phyloP scores from a whole-genome alignment of 2,797 vertebrate genomes.

The Trichosurus vulpecula region DNA sequence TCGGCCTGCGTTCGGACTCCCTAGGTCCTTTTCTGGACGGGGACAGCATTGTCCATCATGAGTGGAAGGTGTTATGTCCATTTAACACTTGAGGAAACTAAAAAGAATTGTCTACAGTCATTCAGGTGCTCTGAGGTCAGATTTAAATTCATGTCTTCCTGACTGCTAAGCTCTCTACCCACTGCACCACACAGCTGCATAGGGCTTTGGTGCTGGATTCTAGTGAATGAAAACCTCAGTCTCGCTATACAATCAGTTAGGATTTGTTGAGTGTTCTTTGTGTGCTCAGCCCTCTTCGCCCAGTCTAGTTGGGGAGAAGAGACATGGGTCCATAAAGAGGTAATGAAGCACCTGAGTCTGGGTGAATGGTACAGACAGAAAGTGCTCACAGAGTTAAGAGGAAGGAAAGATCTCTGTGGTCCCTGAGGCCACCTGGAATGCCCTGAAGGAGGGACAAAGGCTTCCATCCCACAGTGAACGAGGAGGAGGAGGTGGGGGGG shows the following conservation, averaged over 20 bases:
- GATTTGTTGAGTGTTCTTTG: background rate
- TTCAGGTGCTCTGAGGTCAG: background rate
- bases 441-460: background rate
- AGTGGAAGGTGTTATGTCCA: background rate
- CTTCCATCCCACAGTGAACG: background rate
- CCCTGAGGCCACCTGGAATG: background rate
- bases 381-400: background rate
- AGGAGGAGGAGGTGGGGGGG: background rate
- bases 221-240: background rate
- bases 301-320: background rate
- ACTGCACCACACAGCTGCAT: background rate
- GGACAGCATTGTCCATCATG: background rate
- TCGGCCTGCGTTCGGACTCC: background rate
- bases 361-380: background rate
- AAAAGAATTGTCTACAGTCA: background rate
- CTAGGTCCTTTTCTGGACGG: background rate
- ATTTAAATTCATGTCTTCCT: background rate
- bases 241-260: background rate
- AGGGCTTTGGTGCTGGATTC: background rate
- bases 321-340: background rate
- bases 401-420: background rate
- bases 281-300: background rate
- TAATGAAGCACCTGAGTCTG: background rate
- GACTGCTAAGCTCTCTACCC: background rate
- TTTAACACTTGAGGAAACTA: background rate